Percentiles rank a stretch among this genome's conserved stretches.
Conservation (phyloP, 2,888 invertebrate genomes). For the Trilocha varians region DNA sequence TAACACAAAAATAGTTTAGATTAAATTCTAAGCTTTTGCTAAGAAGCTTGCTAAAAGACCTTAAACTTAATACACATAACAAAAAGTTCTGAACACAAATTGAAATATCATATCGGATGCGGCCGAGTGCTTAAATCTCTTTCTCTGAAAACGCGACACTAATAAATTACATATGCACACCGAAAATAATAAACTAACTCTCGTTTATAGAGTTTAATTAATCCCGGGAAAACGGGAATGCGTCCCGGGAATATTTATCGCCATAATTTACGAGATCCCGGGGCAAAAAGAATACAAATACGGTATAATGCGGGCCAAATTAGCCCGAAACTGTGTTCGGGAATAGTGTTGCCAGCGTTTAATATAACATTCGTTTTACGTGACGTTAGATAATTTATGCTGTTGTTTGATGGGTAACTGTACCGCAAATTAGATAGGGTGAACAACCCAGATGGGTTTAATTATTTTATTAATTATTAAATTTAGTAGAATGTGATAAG, state of each 20-base stretch:
- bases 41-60: too few relatives aligned
- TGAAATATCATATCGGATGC: neutral
- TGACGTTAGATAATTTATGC: too few relatives aligned
- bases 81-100: neutral
- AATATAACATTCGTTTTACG: slow-evolving; percentile 2
- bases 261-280: slow-evolving; percentile 56
- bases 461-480: too few relatives aligned
- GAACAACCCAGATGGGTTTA: too few relatives aligned
- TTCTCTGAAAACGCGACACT: neutral
- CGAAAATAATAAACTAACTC: slow-evolving; percentile 17
- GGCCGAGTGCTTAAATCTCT: neutral
- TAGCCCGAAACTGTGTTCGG: slow-evolving; percentile 12
- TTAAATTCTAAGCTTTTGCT: too few relatives aligned
- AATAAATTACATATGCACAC: neutral
- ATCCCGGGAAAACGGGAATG: slow-evolving; percentile 45
- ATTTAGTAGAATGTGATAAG: too few relatives aligned
- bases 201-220: slow-evolving; percentile 58
- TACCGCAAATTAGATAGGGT: too few relatives aligned
- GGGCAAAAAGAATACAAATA: slow-evolving; percentile 60
- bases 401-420: too few relatives aligned
- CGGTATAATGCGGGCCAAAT: slow-evolving; percentile 35
- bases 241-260: slow-evolving; percentile 56
- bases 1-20: too few relatives aligned
- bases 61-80: too few relatives aligned
- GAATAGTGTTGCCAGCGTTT: neutral